Conservation (phyloP, 1,140 invertebrate genomes). For the Meloidogyne chitwoodi region DNA sequence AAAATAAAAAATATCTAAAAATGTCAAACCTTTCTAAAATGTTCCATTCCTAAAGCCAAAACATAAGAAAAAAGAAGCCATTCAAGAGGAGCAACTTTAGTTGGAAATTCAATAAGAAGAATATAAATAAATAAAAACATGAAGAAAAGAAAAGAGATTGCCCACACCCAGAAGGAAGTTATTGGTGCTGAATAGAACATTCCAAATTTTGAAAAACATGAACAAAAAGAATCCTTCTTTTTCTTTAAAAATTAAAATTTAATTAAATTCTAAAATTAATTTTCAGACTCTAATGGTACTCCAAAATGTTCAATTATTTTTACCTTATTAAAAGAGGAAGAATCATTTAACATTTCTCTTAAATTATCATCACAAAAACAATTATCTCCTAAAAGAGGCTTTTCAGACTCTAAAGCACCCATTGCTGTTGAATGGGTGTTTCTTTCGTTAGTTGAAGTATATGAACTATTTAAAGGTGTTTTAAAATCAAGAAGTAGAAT, state of each 20-base stretch:
- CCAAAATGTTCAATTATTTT: not conserved
- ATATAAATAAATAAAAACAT: slow-evolving; percentile 83
- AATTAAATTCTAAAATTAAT: too few relatives aligned
- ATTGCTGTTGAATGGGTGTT: not conserved
- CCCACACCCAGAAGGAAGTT: slow-evolving; percentile 96
- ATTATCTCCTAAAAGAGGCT: not conserved
- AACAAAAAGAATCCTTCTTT: not conserved
- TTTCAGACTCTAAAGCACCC: not conserved
- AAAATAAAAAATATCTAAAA: not conserved
- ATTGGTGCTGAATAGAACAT: slow-evolving; percentile 90
- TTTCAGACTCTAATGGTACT: not conserved
- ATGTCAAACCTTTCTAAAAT: slow-evolving; percentile 56
- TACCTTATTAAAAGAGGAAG: not conserved
- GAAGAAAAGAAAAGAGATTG: slow-evolving; percentile 89
- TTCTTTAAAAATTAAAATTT: not conserved
- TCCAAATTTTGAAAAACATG: slow-evolving; percentile 28
- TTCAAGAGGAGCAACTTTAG: slow-evolving; percentile 40
- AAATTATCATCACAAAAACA: not conserved
- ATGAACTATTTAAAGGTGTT: slow-evolving; percentile 64
- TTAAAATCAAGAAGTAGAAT: slow-evolving; percentile 88
- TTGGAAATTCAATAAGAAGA: slow-evolving; percentile 68
- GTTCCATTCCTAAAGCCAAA: slow-evolving; percentile 46
- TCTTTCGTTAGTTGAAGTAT: not conserved
- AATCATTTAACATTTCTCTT: not conserved
- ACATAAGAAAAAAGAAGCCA: slow-evolving; percentile 52